Percentiles rank a stretch among this genome's conserved stretches.
Conservation (phyloP, 2,113 vertebrate species). For the Ivindomyrus marchei region DNA sequence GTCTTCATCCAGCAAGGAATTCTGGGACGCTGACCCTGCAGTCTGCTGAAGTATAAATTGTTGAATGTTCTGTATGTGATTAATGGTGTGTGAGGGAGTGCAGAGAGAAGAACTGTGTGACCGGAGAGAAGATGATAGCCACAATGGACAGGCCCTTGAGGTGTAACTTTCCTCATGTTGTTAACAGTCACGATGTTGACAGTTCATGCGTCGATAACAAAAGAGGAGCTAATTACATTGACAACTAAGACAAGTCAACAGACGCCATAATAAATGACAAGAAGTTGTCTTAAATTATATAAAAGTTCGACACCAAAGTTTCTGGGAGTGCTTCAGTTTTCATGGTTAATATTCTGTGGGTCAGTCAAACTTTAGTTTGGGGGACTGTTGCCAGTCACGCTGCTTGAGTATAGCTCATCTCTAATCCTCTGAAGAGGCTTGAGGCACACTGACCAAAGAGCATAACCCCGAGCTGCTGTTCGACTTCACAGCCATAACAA, state of each 20-base stretch:
- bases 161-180: background rate
- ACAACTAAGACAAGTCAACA: background rate
- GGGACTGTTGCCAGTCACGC: background rate
- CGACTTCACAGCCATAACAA: background rate
- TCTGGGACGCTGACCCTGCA: background rate
- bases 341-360: background rate
- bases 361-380: background rate
- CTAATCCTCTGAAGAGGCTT: background rate
- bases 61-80: background rate
- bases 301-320: background rate
- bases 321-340: background rate
- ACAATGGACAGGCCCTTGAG: background rate
- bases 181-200: background rate
- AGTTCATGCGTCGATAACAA: background rate
- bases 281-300: background rate
- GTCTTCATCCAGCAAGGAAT: background rate
- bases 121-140: background rate
- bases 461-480: background rate
- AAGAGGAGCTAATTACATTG: background rate
- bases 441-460: too few relatives aligned
- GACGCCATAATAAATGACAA: background rate
- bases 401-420: background rate
- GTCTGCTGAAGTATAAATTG: background rate
- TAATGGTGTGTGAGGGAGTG: background rate
- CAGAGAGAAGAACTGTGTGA: background rate